Conservation (phyloP, 2,888 invertebrate genomes). For the Eupsilia transversa region DNA sequence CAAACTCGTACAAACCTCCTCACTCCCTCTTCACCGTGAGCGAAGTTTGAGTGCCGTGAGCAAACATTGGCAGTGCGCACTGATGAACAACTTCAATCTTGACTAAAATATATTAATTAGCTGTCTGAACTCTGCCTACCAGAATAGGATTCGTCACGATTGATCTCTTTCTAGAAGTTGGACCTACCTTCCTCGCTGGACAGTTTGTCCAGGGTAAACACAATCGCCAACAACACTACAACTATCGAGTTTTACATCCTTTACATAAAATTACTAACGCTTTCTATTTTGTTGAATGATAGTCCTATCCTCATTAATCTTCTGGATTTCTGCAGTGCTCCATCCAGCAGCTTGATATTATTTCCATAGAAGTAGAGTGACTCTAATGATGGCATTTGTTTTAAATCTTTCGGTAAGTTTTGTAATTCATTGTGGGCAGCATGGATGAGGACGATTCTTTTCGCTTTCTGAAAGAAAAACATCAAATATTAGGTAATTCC, state of each 20-base stretch:
- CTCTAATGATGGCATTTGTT: constrained; percentile 92
- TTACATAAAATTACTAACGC: constrained; percentile 86
- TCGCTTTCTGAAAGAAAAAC: constrained; percentile 86
- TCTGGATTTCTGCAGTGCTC: constrained; percentile 93
- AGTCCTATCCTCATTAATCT: constrained; percentile 92
- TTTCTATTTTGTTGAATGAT: constrained; percentile 94
- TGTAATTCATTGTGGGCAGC: constrained; percentile 94
- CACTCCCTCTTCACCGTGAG: not conserved
- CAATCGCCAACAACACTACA: not conserved
- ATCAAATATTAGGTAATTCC: constrained; percentile 6
- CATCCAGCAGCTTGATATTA: constrained; percentile 92
- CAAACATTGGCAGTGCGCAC: not conserved
- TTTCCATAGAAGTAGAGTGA: constrained; percentile 94
- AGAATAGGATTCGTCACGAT: not conserved
- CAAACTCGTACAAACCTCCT: not conserved
- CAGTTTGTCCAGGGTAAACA: not conserved
- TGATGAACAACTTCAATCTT: not conserved
- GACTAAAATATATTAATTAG: not conserved
- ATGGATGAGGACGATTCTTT: constrained; percentile 93
- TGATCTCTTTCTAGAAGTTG: not conserved
- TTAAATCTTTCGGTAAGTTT: constrained; percentile 93
- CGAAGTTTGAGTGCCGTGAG: not conserved
- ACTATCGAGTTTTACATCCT: not conserved
- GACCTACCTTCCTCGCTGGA: not conserved
- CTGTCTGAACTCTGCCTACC: not conserved